Percentiles rank a stretch among this genome's conserved stretches.
These are phyloP conservation scores for Ptilonorhynchus violaceus DNA, from an alignment of 2,113 vertebrate species.

Conservation along the genomic window DNA sequence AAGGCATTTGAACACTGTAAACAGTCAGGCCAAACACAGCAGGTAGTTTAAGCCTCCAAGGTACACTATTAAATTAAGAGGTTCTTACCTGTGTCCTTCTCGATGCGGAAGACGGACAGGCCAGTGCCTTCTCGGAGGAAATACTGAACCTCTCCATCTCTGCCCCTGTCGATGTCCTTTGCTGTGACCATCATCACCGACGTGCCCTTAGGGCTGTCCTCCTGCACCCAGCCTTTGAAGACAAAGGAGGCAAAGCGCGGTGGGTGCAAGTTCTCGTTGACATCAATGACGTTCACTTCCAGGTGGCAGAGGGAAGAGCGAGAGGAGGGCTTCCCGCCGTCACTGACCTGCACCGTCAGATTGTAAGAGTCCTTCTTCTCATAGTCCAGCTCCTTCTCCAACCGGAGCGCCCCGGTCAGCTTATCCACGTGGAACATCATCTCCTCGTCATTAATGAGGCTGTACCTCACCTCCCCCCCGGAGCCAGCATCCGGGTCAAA, in stretches of 20 bases:
- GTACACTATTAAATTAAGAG: background rate
- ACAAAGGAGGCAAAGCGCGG: slow-evolving; percentile 87
- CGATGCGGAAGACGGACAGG: slow-evolving; percentile 84
- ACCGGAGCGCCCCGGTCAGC: slow-evolving; percentile 80
- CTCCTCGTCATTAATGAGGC: slow-evolving; percentile 78
- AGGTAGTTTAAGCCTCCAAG: background rate
- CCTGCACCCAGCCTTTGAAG: slow-evolving; percentile 82
- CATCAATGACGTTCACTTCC: slow-evolving; percentile 86
- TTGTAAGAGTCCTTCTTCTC: slow-evolving; percentile 85
- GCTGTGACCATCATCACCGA: slow-evolving; percentile 80
- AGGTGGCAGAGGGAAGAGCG: slow-evolving; percentile 87
- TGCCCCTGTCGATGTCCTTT: slow-evolving; percentile 83
- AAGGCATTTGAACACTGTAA: background rate
- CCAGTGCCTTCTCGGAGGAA: slow-evolving; percentile 87
- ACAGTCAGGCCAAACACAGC: background rate
- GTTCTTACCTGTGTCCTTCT: slow-evolving; percentile 88
- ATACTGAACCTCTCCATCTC: slow-evolving; percentile 88
- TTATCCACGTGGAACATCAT: slow-evolving; percentile 84
- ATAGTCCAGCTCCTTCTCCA: slow-evolving; percentile 91
- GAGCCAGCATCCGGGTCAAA: slow-evolving; percentile 84
- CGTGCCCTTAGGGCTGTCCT: slow-evolving; percentile 83
- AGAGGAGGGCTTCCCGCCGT: slow-evolving; percentile 83
- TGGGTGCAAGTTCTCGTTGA: slow-evolving; percentile 91
- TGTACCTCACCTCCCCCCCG: slow-evolving; percentile 84
- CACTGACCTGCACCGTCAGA: slow-evolving; percentile 86